Evolutionary conservation across 2,888 invertebrate genomes (phyloP), one percentile per base, ranked within the genome.

Genomic region (Netelia fuscicornis): DNA sequence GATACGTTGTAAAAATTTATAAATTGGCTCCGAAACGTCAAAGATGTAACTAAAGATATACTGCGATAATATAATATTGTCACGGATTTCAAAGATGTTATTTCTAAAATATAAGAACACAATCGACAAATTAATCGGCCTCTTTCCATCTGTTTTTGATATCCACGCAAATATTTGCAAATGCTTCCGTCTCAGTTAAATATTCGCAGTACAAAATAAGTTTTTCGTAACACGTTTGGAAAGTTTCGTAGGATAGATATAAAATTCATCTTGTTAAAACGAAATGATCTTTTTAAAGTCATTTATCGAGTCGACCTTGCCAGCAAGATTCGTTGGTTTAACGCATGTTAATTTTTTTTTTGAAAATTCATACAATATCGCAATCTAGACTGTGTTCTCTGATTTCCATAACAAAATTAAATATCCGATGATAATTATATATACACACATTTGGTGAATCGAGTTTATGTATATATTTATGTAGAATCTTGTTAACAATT

Each of bases 1-100:
- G 67, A 79, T 62, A 44, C 42, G 62, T 75, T 72, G 64, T 65
- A 65, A 79, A n/a, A 68, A 75, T 70, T 78, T 83, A 79, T 75
- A 75, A 70, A 64, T 48, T 64, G 30, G 48, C 68, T n/a, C 25
- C 25, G 23, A 67, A n/a, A 42, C 30, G 77, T 83, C 77, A 58
- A 71, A 13, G 60, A 56, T 72, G n/a, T 72, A 37, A 30, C 65
- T 58, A 56, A 44, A 30, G 62, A 20, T 62, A 52, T 23, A 20
- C 37, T 71, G 58, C 37, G 30, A 58, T 72, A 72, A 74, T 71
- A 62, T 79, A 68, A 20, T 13, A 70, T 72, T 74, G 78, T 79
- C 44, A 79, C 42, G 37, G 54, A 68, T 72, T 79, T 74, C 30
- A 30, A 65, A 20, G 74, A 71, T 30, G 72, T 30, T 75, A 42